Evolutionary conservation across 2,113 vertebrate species (phyloP), one percentile per base, ranked within the genome.

Genomic region (Ophiodon elongatus): DNA sequence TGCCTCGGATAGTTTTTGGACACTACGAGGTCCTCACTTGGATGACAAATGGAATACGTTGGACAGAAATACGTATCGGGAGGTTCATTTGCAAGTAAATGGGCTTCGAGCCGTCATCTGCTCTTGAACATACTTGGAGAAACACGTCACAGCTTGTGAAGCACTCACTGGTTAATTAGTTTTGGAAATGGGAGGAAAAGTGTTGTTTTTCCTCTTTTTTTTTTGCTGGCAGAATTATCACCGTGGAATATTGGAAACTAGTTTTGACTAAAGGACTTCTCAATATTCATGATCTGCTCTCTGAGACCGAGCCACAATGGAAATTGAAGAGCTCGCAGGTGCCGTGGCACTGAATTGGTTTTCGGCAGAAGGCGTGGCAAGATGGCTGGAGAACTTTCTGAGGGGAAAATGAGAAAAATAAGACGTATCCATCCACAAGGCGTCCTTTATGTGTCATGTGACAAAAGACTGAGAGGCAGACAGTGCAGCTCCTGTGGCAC

Each of bases 21-120:
- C 23, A 23, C 23, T 37, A 15, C 17, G 25, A 71, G 66, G 77
- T 43, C 73, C 67, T 64, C 67, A 79, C 83, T 73, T 25, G 35
- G 60, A 67, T 37, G 64, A 89, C 57, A 86, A 90, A 83, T 43
- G 65, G 56, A 84, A 80, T 2, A 75, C 33, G 86, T 60, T 63
- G 76, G 67, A 52, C n/a, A 27, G 54, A 85, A 88, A 88, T 62
- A 43, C 47, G 81, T 82, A 33, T 73, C 17, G 14, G 52, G 33
- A 79, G 65, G 65, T 84, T 89, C 21, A 83, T 93, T 90, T 91
- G 76, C 81, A 90, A 85, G 39, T 88, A 78, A 92, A 92, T 74
- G 64, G 60, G 14, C n/a, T 86, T 66, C 64, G 29, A 67, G 81
- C 45, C 8, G 8, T 82, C 75, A 67, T 6, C 72, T 85, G 64